Percentiles rank a stretch among this genome's conserved stretches.
Conservation (phyloP, 2,113 vertebrate genomes). For the Microtus richardsoni region DNA sequence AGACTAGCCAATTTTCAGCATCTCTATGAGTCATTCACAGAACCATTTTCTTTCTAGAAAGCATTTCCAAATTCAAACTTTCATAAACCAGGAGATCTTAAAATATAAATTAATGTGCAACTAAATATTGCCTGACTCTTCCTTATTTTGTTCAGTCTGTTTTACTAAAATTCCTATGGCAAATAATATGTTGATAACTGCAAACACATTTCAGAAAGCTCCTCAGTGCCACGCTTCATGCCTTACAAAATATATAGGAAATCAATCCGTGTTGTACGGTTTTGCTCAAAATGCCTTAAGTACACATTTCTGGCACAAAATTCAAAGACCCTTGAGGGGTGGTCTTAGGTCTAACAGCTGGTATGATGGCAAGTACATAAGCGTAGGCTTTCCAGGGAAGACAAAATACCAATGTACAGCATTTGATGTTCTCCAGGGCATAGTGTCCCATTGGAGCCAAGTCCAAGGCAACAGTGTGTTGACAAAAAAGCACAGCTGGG, state of each 20-base stretch:
- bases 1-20: background rate
- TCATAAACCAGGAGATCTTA: background rate
- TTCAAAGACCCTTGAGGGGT: background rate
- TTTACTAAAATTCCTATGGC: background rate
- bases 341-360: background rate
- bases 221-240: background rate
- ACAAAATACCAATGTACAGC: background rate
- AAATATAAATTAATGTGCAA: constrained; percentile 18
- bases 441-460: background rate
- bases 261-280: background rate
- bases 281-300: constrained; percentile 21
- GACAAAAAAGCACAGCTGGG: background rate
- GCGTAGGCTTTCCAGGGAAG: background rate
- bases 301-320: constrained; percentile 9
- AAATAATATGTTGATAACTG: background rate
- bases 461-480: background rate
- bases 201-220: background rate
- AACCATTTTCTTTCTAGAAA: constrained; percentile 28
- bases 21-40: background rate
- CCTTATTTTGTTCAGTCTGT: background rate
- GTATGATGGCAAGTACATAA: background rate
- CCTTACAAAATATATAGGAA: constrained; percentile 9
- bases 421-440: background rate
- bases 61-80: constrained; percentile 9
- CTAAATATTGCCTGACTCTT: background rate